Evolutionary conservation across 2,113 vertebrate species (phyloP).

Genomic region (Lutjanus erythropterus): DNA sequence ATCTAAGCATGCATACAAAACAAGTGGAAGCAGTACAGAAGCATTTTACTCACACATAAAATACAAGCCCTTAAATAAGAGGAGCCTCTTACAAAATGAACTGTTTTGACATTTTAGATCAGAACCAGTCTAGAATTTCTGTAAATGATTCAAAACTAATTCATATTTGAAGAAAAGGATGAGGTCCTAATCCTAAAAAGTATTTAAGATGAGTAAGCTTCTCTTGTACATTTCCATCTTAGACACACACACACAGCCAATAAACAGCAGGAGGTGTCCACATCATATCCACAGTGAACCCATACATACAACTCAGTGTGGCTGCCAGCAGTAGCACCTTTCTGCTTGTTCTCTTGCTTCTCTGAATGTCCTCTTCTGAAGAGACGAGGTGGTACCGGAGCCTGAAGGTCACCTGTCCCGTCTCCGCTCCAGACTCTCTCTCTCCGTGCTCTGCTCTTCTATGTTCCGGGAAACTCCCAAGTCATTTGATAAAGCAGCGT

Average conservation of each 20-base stretch:
- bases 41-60: conserved; percentile 14
- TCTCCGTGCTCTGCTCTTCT: not conserved
- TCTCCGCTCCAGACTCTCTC: not conserved
- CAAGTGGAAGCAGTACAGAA: conserved; percentile 1
- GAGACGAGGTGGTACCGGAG: not conserved
- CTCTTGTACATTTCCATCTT: not conserved
- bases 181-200: not conserved
- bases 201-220: not conserved
- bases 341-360: conserved; percentile 15
- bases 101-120: not conserved
- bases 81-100: not conserved
- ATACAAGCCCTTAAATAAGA: not conserved
- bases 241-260: not conserved
- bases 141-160: not conserved
- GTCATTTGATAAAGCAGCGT: not conserved
- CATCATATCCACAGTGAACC: not conserved
- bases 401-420: conserved; percentile 1
- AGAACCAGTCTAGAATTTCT: not conserved
- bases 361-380: conserved; percentile 1
- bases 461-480: not conserved
- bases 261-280: not conserved
- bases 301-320: not conserved
- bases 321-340: not conserved
- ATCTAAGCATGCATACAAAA: conserved; percentile 11
- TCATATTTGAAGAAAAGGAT: not conserved